Percentiles rank a stretch among this genome's conserved stretches.
These are phyloP conservation scores for Spilarctia lutea DNA, from an alignment of 2,888 invertebrate species.

Conservation along the genomic window DNA sequence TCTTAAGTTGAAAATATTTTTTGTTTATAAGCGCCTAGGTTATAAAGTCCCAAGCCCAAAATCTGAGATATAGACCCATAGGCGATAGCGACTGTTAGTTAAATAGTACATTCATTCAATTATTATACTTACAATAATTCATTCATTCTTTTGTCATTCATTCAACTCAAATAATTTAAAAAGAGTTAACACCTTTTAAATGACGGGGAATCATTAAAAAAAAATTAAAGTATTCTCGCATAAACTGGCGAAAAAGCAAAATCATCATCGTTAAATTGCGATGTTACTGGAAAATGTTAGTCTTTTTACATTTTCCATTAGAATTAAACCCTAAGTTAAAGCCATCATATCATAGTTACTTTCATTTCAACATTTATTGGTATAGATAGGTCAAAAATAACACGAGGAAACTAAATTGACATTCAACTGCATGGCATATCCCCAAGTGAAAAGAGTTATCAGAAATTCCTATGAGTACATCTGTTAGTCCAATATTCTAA, in stretches of 20 bases:
- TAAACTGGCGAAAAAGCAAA: neutral
- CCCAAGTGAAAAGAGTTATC: conserved; percentile 52
- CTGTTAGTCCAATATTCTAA: conserved; percentile 48
- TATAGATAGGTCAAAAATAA: conserved; percentile 23
- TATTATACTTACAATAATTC: too few relatives aligned
- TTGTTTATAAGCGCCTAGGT: too few relatives aligned
- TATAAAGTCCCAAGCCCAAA: too few relatives aligned
- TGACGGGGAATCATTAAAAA: too few relatives aligned
- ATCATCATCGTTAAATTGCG: neutral
- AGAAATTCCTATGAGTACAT: conserved; percentile 57
- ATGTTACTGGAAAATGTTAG: neutral
- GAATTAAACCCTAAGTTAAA: neutral
- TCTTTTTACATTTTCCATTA: neutral
- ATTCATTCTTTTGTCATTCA: too few relatives aligned
- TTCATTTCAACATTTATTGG: conserved; percentile 28
- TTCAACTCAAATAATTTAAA: too few relatives aligned
- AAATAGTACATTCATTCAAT: too few relatives aligned
- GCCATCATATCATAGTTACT: conserved; percentile 18
- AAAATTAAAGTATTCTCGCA: neutral
- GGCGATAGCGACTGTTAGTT: too few relatives aligned
- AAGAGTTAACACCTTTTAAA: too few relatives aligned
- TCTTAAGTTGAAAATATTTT: too few relatives aligned
- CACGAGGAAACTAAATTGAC: conserved; percentile 44
- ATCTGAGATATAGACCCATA: too few relatives aligned
- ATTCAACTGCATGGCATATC: conserved; percentile 51